Conservation (phyloP, 2,113 vertebrate genomes). For the Amazona vittata region DNA sequence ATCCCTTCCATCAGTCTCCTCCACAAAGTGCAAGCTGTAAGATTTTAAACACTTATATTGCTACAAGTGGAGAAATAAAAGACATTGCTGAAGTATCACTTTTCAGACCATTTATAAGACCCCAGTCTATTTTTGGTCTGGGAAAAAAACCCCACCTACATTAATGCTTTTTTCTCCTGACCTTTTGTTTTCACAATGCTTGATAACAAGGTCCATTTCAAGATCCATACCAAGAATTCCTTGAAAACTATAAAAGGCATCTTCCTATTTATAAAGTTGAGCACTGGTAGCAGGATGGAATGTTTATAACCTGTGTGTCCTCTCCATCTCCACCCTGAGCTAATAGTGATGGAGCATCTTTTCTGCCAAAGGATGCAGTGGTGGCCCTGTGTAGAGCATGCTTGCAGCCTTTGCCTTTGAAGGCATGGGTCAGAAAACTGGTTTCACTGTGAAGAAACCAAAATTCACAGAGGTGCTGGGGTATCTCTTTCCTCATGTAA, state of each 20-base stretch:
- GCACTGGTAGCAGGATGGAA: background rate
- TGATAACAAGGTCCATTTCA: background rate
- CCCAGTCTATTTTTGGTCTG: background rate
- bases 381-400: background rate
- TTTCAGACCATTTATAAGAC: background rate
- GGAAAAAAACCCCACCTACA: rapidly evolving
- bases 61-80: background rate
- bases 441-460: background rate
- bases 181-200: background rate
- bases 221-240: background rate
- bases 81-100: background rate
- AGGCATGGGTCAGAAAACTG: background rate
- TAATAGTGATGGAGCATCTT: background rate
- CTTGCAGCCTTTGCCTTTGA: background rate
- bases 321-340: background rate
- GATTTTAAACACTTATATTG: background rate
- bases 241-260: background rate
- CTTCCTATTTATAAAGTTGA: background rate
- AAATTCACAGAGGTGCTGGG: background rate
- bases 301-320: background rate
- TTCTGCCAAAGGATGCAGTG: rapidly evolving
- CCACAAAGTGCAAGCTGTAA: background rate
- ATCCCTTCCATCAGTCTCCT: background rate
- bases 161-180: background rate
- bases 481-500: background rate